A percentile compares a stretch with the other conserved stretches of the same genome.
phyloP scores from a whole-genome alignment of 2,888 invertebrate species.

The Azorinus chamasolen region DNA sequence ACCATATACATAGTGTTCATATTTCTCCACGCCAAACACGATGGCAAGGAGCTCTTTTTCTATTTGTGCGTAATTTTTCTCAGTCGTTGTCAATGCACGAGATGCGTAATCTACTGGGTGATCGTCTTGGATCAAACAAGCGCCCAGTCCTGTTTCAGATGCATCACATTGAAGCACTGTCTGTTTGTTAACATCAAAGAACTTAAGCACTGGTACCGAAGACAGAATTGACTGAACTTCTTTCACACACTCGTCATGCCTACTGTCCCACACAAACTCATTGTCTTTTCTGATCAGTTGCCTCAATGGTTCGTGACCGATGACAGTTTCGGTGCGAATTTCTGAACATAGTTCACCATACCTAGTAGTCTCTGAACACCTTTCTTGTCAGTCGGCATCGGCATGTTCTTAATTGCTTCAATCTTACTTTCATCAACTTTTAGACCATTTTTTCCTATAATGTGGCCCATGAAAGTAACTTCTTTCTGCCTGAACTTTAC shows the following conservation, averaged over 20 bases:
- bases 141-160: background rate
- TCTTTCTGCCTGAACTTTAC: slow-evolving; percentile 6
- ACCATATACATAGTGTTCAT: too few species aligned
- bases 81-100: too few species aligned
- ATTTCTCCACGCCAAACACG: too few species aligned
- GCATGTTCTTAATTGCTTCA: slow-evolving; percentile 31
- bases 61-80: too few species aligned
- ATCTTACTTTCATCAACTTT: slow-evolving; percentile 27
- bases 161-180: slow-evolving; percentile 32
- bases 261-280: slow-evolving; percentile 33
- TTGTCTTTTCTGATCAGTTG: slow-evolving; percentile 25
- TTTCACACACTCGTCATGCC: slow-evolving; percentile 26
- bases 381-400: slow-evolving; percentile 17
- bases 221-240: slow-evolving; percentile 11
- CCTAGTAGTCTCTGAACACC: slow-evolving; percentile 30
- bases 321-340: slow-evolving; percentile 32
- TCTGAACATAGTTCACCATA: slow-evolving; percentile 29
- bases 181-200: slow-evolving; percentile 27
- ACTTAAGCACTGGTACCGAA: slow-evolving; percentile 29
- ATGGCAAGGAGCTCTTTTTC: too few species aligned
- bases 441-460: slow-evolving; percentile 8
- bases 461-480: slow-evolving; percentile 24
- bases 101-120: too few species aligned
- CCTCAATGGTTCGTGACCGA: slow-evolving; percentile 37
- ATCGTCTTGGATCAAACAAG: too few species aligned